Conservation (phyloP, 2,888 invertebrate species). For the Sarcophaga subvicina region DNA sequence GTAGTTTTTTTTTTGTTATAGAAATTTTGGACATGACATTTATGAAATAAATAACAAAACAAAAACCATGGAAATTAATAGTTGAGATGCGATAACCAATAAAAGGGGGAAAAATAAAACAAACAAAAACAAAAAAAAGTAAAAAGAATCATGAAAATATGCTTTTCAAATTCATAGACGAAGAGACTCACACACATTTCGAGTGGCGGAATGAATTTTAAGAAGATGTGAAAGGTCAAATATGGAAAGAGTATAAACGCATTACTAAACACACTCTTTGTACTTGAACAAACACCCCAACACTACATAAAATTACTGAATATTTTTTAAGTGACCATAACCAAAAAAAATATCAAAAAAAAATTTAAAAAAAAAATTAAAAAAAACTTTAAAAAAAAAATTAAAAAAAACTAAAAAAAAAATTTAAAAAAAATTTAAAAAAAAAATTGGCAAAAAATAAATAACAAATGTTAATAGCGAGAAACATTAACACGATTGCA, state of each 20-base stretch:
- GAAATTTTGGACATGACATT: conserved; percentile 58
- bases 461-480: conserved; percentile 29
- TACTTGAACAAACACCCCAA: background rate
- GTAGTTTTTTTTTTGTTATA: background rate
- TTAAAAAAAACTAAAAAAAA: background rate
- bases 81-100: background rate
- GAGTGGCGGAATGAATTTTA: background rate
- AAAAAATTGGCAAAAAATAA: conserved; percentile 3
- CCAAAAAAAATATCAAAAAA: background rate
- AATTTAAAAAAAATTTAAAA: background rate
- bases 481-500: conserved; percentile 31
- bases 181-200: conserved; percentile 8
- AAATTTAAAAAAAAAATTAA: background rate
- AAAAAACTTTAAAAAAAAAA: background rate
- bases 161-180: background rate
- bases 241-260: background rate
- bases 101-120: background rate
- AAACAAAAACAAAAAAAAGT: background rate
- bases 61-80: conserved; percentile 1
- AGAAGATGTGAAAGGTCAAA: conserved; percentile 53
- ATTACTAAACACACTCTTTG: background rate
- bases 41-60: conserved; percentile 32
- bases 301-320: too few relatives aligned
- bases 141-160: conserved; percentile 10
- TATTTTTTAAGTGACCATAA: background rate